These are phyloP conservation scores for Polypterus bichir DNA, from an alignment of 2,113 vertebrate genomes.

Conservation along the genomic window DNA sequence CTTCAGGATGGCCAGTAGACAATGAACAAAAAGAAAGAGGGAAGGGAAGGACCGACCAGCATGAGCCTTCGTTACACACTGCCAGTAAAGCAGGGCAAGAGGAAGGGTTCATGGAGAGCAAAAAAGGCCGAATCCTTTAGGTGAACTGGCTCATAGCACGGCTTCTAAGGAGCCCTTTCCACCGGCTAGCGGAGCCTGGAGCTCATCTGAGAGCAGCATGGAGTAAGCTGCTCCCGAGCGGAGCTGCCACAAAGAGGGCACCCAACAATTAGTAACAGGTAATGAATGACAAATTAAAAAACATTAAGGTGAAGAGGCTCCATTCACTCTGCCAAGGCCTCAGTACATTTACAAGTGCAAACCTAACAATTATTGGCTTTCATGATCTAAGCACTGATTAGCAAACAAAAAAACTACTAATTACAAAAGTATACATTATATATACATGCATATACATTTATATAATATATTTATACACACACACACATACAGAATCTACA, in stretches of 20 bases:
- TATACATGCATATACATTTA: too few relatives aligned
- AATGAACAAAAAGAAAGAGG: neutral
- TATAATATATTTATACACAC: too few relatives aligned
- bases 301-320: too few relatives aligned
- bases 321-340: too few relatives aligned
- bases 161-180: slow-evolving; percentile 80
- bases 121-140: too few relatives aligned
- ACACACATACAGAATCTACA: too few relatives aligned
- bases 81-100: slow-evolving; percentile 29
- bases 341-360: too few relatives aligned
- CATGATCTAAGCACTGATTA: too few relatives aligned
- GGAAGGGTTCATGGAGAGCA: slow-evolving; percentile 43
- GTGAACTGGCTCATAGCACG: slow-evolving; percentile 70
- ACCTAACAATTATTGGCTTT: too few relatives aligned
- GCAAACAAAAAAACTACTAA: too few relatives aligned
- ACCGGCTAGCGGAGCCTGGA: slow-evolving; percentile 90
- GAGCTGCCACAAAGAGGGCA: slow-evolving; percentile 62
- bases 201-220: slow-evolving; percentile 72
- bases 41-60: neutral
- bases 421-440: too few relatives aligned
- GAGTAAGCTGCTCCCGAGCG: slow-evolving; percentile 59
- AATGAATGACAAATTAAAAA: too few relatives aligned
- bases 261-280: slow-evolving; percentile 13
- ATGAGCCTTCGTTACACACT: slow-evolving; percentile 46
- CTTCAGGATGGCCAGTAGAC: slow-evolving; percentile 52